These are phyloP conservation scores for Enoplosus armatus DNA, from an alignment of 2,797 vertebrate species.

Conservation along the genomic window DNA sequence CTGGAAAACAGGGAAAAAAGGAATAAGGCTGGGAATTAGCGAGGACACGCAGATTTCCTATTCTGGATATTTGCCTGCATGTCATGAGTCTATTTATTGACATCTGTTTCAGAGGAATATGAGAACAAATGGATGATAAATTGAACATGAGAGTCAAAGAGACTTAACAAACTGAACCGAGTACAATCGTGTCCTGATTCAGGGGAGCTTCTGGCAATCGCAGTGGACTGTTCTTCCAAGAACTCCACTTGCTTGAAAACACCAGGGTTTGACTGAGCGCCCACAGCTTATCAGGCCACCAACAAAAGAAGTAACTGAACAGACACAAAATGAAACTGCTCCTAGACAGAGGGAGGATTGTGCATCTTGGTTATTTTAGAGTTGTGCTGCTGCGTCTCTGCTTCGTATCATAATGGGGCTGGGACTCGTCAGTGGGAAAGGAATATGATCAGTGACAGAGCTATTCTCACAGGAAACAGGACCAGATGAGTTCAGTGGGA, in stretches of 20 bases:
- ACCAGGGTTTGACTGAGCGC: slow-evolving; percentile 32
- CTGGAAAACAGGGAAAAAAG: slow-evolving; percentile 44
- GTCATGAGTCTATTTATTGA: slow-evolving; percentile 48
- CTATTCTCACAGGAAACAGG: slow-evolving; percentile 55
- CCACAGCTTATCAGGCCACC: slow-evolving; percentile 34
- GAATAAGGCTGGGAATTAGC: slow-evolving; percentile 47
- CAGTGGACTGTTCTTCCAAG: slow-evolving; percentile 40
- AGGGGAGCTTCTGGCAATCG: slow-evolving; percentile 45
- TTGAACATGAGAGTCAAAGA: slow-evolving; percentile 49
- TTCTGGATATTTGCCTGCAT: slow-evolving; percentile 57
- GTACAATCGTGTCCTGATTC: slow-evolving; percentile 37
- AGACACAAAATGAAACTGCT: slow-evolving; percentile 45
- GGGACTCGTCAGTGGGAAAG: slow-evolving; percentile 41
- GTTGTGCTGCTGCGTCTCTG: slow-evolving; percentile 36
- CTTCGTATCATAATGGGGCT: slow-evolving; percentile 42
- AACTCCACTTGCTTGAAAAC: slow-evolving; percentile 59
- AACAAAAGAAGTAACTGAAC: slow-evolving; percentile 39
- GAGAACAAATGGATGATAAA: slow-evolving; percentile 56
- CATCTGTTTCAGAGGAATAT: slow-evolving; percentile 47
- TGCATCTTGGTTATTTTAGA: slow-evolving; percentile 41
- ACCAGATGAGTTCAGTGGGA: slow-evolving; percentile 53
- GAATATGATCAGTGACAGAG: slow-evolving; percentile 51
- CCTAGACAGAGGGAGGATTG: slow-evolving; percentile 51
- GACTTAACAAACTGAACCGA: slow-evolving; percentile 36
- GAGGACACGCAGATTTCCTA: slow-evolving; percentile 45